Evolutionary conservation across 2,797 vertebrate genomes (phyloP).

Genomic region (Ataeniobius toweri): DNA sequence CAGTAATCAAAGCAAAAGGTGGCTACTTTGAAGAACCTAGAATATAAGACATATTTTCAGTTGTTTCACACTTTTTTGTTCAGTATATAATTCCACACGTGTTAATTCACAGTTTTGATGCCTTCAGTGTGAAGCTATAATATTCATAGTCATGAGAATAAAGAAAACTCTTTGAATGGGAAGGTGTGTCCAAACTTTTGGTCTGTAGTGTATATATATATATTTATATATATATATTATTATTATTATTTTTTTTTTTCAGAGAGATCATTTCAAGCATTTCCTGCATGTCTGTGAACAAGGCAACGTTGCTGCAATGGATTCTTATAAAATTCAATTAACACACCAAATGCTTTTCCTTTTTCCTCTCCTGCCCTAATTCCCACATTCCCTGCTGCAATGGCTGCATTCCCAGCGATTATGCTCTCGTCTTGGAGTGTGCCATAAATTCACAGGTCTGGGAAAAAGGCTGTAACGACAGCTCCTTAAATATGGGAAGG

Average conservation of each 20-base stretch:
- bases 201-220: neutral
- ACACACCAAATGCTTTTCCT: slow-evolving; percentile 73
- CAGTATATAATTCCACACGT: too few relatives aligned
- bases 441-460: slow-evolving; percentile 79
- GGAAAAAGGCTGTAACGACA: slow-evolving; percentile 73
- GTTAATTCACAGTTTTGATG: too few relatives aligned
- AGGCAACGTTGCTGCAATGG: slow-evolving; percentile 52
- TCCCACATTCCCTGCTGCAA: slow-evolving; percentile 78
- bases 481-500: slow-evolving; percentile 79
- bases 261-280: slow-evolving; percentile 9
- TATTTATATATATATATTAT: neutral
- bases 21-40: too few relatives aligned
- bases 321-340: slow-evolving; percentile 81
- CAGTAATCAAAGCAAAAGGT: too few relatives aligned
- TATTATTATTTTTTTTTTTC: neutral
- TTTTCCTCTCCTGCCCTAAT: slow-evolving; percentile 74
- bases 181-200: too few relatives aligned
- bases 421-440: slow-evolving; percentile 76
- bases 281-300: slow-evolving; percentile 34
- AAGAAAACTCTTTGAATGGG: too few relatives aligned
- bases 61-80: too few relatives aligned
- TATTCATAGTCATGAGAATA: too few relatives aligned
- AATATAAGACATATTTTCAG: too few relatives aligned
- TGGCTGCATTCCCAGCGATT: slow-evolving; percentile 75
- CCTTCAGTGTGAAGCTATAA: too few relatives aligned